Conservation (phyloP, 2,888 invertebrate species). For the Tachina fera region DNA sequence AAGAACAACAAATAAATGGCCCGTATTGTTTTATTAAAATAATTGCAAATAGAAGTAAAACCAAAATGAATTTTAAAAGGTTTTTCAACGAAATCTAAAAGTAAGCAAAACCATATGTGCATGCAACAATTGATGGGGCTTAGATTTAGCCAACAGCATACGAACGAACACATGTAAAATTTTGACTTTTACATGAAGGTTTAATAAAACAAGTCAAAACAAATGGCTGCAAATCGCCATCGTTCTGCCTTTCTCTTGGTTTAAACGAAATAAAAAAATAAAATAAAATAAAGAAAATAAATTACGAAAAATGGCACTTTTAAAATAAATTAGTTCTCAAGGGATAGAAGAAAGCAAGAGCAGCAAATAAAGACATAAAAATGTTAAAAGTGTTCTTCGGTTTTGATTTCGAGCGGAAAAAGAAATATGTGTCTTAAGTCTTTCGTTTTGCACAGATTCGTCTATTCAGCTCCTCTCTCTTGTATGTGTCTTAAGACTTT, state of each 20-base stretch:
- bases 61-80: conserved; percentile 19
- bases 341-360: conserved; percentile 31
- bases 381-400: neutral
- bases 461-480: neutral
- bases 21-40: conserved; percentile 30
- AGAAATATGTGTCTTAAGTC: conserved; percentile 38
- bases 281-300: neutral
- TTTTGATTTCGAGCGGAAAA: neutral
- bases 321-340: conserved; percentile 67
- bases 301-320: conserved; percentile 13
- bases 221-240: conserved; percentile 8
- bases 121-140: conserved; percentile 39
- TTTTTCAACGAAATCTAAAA: neutral
- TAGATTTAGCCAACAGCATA: conserved; percentile 33
- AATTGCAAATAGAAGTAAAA: conserved; percentile 35
- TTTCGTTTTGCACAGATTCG: conserved; percentile 42
- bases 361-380: neutral
- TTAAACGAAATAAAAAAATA: conserved; percentile 29
- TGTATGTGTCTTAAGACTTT: neutral
- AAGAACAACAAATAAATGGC: conserved; percentile 14
- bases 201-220: conserved; percentile 50
- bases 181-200: conserved; percentile 65
- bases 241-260: conserved; percentile 43
- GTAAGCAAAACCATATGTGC: neutral
- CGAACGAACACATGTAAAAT: conserved; percentile 39